These are phyloP conservation scores for Hydra vulgaris DNA, from an alignment of 30 jellyfish, hydroid and myxozoan species.

Conservation along the genomic window DNA sequence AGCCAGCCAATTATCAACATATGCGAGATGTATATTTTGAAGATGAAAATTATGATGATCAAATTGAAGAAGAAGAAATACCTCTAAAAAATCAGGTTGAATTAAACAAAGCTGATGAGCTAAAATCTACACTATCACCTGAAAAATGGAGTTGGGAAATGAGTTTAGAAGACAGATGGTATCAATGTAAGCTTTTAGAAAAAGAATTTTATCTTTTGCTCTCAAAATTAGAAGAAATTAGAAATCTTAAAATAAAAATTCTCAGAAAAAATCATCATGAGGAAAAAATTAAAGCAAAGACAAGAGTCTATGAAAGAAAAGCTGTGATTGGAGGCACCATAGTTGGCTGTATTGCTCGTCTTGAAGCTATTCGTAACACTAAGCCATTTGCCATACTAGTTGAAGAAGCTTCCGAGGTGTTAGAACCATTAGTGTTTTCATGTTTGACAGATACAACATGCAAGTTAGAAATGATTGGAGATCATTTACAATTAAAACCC, in stretches of 20 bases:
- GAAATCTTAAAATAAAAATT: neutral
- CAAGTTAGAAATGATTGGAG: slow-evolving; percentile 21
- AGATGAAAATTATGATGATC: slow-evolving; percentile 5
- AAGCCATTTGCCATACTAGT: slow-evolving; percentile 22
- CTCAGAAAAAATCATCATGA: slow-evolving; percentile 6
- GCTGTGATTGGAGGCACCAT: slow-evolving; percentile 25
- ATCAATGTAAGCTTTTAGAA: slow-evolving; percentile 2
- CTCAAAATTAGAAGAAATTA: neutral
- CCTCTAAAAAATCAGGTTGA: no score
- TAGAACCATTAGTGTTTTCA: slow-evolving; percentile 16
- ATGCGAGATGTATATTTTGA: slow-evolving; percentile 2
- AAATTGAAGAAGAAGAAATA: neutral
- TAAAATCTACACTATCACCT: neutral
- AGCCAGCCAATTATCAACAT: slow-evolving; percentile 6
- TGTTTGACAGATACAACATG: slow-evolving; percentile 7
- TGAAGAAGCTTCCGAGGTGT: slow-evolving; percentile 20
- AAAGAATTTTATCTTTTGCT: neutral
- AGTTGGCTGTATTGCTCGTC: slow-evolving; percentile 22
- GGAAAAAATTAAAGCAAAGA: slow-evolving; percentile 11
- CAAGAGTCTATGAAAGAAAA: slow-evolving; percentile 10
- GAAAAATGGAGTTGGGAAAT: slow-evolving; percentile 16
- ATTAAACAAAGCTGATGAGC: neutral
- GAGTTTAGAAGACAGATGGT: slow-evolving; percentile 2
- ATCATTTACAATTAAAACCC: slow-evolving; percentile 21
- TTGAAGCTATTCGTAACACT: slow-evolving; percentile 11